Evolutionary conservation across 2,888 invertebrate species (phyloP).

Genomic region (Mesochorus sp.): DNA sequence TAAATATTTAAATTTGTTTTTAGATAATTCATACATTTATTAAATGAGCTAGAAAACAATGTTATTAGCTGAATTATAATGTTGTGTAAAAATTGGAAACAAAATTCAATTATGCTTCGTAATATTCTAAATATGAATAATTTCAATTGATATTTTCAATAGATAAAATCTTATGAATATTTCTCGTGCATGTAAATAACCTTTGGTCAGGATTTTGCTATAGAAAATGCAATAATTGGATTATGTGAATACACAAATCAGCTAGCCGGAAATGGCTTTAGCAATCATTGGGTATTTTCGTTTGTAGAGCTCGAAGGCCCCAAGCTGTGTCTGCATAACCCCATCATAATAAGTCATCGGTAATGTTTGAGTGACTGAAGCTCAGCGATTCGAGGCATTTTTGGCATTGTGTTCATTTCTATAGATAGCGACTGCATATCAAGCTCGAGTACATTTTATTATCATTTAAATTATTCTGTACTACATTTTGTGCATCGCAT

Average conservation of each 20-base stretch:
- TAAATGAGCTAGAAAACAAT: too few species aligned
- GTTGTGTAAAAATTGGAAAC: not conserved
- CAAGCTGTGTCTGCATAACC: slow-evolving; percentile 18
- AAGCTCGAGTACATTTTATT: slow-evolving; percentile 8
- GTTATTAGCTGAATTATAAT: too few species aligned
- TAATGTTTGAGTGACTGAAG: slow-evolving; percentile 41
- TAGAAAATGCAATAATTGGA: not conserved
- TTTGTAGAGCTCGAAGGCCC: slow-evolving; percentile 41
- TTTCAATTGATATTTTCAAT: not conserved
- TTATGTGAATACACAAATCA: slow-evolving; percentile 47
- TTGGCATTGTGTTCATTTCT: slow-evolving; percentile 62
- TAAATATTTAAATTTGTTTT: too few species aligned
- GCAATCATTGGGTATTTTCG: slow-evolving; percentile 56
- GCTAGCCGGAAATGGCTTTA: slow-evolving; percentile 62
- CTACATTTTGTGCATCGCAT: not conserved
- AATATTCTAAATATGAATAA: not conserved
- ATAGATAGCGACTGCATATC: slow-evolving; percentile 26
- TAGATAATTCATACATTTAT: too few species aligned
- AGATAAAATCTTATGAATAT: slow-evolving; percentile 9
- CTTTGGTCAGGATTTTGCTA: slow-evolving; percentile 13
- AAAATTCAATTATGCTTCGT: too few species aligned
- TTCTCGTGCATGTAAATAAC: not conserved
- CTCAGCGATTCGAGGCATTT: slow-evolving; percentile 55
- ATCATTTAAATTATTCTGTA: slow-evolving; percentile 18
- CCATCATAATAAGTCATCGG: slow-evolving; percentile 15